A percentile compares a stretch with the other conserved stretches of the same genome.
Evolutionary conservation across 2,113 vertebrate species (phyloP).

Genomic region (Paracanthobrama guichenoti): DNA sequence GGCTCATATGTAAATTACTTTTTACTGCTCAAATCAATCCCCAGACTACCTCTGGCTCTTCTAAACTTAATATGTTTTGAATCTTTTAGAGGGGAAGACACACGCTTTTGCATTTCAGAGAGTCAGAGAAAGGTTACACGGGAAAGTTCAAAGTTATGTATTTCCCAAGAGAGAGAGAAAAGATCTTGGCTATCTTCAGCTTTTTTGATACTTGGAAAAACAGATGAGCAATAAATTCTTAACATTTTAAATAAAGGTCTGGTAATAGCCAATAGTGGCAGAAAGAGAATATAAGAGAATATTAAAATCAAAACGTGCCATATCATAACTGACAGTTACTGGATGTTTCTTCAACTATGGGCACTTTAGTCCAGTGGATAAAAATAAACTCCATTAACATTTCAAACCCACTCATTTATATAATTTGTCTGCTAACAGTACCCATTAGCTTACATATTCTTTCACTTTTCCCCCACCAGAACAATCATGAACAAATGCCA

Average conservation of each 20-base stretch:
- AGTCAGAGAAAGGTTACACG: not conserved
- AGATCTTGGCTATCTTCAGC: not conserved
- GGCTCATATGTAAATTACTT: slow-evolving; percentile 1
- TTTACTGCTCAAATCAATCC: not conserved
- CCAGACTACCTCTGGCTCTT: not conserved
- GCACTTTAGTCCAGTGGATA: not conserved
- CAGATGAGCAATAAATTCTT: not conserved
- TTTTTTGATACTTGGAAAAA: slow-evolving; percentile 10
- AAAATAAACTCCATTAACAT: not conserved
- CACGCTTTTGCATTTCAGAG: not conserved
- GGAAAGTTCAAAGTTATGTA: not conserved
- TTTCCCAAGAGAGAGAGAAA: not conserved
- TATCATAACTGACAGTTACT: not conserved
- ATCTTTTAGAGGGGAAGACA: not conserved
- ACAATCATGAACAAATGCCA: not conserved
- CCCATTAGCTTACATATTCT: not conserved
- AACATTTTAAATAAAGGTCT: not conserved
- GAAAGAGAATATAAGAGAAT: not conserved
- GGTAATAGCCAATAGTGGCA: not conserved
- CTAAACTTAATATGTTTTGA: not conserved
- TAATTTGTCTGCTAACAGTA: not conserved
- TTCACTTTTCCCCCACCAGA: not conserved
- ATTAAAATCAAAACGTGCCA: not conserved
- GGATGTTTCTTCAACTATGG: not conserved
- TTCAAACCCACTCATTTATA: not conserved